Evolutionary conservation across 2,797 vertebrate genomes (phyloP), one percentile per base, ranked within the genome.

Genomic region (Artibeus jamaicensis): DNA sequence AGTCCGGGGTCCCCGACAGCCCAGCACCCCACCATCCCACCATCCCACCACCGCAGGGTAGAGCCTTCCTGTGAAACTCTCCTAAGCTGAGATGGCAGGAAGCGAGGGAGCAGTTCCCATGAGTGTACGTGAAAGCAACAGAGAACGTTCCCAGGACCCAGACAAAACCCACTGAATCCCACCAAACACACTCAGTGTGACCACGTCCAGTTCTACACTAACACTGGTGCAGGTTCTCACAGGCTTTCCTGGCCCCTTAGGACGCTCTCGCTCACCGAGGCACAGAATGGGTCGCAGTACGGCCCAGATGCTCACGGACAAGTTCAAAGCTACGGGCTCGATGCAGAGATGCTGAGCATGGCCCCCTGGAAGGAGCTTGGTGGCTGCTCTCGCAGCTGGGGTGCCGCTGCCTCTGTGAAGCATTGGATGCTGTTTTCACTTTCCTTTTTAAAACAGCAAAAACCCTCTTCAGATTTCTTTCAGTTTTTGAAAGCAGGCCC

Each of bases 151-250:
- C 76, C 74, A 34, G n/a, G n/a, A 77, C 74, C 21, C 46, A 50
- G 22, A n/a, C 32, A 3, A 32, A 34, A n/a, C 32, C 46, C n/a
- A 8, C n/a, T 12, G 14, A 14, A 37, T 26, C 76, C 2, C 19
- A 22, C 32, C 19, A 4, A 1, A 3, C 1, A 2, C 7, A 21
- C 76, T 24, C 18, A 8, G 46, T 14, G 16, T n/a, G 0, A 15
- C 48, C 12, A 4, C 11, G 7, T 1, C 48, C 48, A 9, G 48
- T 2, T 37, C 21, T 5, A 26, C 6, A 32, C 12, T 4, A 2
- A 8, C 74, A 4, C 74, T 32, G n/a, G 0, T 4, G 0, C 4
- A 1, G 22, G 48, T 76, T 50, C 76, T 53, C 44, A 1, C 0
- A 2, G 19, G 76, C 48, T 37, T 15, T 37, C 34, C 76, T 15